These are phyloP conservation scores for Troglohyphantes excavatus DNA, from an alignment of 2,888 invertebrate species.

Conservation along the genomic window DNA sequence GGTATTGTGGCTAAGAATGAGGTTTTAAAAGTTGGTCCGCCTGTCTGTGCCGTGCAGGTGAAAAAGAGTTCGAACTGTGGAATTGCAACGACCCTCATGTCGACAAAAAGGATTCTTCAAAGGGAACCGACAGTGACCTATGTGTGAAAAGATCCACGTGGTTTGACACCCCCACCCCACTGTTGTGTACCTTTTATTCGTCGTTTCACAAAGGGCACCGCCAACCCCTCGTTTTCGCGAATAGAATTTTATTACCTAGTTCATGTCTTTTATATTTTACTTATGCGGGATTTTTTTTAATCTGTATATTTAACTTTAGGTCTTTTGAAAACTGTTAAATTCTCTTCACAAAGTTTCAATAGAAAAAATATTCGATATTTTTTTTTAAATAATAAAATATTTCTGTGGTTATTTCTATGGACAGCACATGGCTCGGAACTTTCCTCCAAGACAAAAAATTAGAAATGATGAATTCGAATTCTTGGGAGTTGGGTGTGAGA, in stretches of 20 bases:
- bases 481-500: no score
- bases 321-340: no score
- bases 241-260: slow-evolving; percentile 14
- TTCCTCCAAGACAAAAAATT: no score
- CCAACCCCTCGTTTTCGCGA: not conserved
- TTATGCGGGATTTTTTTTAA: not conserved
- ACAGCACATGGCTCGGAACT: no score
- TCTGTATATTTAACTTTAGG: no score
- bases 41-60: not conserved
- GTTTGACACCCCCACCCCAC: slow-evolving; percentile 21
- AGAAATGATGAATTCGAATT: no score
- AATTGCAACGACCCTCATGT: slow-evolving; percentile 18
- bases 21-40: not conserved
- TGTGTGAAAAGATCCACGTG: slow-evolving; percentile 6
- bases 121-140: slow-evolving; percentile 15
- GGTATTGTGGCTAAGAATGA: no score
- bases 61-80: not conserved
- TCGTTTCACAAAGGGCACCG: slow-evolving; percentile 26
- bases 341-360: no score
- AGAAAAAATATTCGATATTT: no score
- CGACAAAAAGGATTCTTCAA: slow-evolving; percentile 22
- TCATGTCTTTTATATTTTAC: not conserved
- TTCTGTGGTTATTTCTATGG: no score
- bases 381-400: no score
- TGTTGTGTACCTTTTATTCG: not conserved